Percentiles rank a stretch among this genome's conserved stretches.
Conservation (phyloP, 2,797 vertebrate genomes). For the Micromesistius poutassou region DNA sequence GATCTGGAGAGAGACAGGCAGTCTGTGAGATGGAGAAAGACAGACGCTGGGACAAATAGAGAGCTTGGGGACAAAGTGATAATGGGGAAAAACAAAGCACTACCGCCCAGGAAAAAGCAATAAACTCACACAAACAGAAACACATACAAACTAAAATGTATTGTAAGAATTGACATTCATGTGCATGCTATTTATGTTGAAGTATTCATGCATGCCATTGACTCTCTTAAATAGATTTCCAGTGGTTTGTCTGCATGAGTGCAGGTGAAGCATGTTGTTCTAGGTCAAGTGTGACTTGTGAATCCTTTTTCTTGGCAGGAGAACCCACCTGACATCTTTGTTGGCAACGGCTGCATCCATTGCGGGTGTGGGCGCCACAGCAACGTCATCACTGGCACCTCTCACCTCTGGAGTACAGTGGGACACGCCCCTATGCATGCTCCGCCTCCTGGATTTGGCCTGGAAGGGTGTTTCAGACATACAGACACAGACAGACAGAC, state of each 20-base stretch:
- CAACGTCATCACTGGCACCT: conserved; percentile 18
- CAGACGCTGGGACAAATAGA: not conserved
- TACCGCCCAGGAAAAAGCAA: no score
- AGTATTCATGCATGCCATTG: not conserved
- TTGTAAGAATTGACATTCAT: not conserved
- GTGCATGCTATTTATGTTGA: not conserved
- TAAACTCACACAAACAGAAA: not conserved
- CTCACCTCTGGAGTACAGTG: conserved; percentile 29
- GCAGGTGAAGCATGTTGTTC: not conserved
- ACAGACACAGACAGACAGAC: not conserved
- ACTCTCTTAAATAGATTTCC: not conserved
- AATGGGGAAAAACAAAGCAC: not conserved
- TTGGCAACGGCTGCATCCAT: conserved; percentile 34
- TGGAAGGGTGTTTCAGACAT: conserved; percentile 24
- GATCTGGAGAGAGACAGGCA: not conserved
- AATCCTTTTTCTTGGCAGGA: conserved; percentile 5
- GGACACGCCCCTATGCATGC: conserved; percentile 45
- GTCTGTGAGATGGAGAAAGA: not conserved
- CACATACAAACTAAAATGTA: not conserved
- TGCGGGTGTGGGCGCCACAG: conserved; percentile 7
- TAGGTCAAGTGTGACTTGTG: conserved; percentile 1
- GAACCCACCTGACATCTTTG: conserved; percentile 56
- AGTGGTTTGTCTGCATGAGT: not conserved
- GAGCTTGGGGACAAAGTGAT: not conserved
- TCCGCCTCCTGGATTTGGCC: conserved; percentile 48